Conservation (phyloP, 2,113 vertebrate genomes). For the Neolamprologus sp. region DNA sequence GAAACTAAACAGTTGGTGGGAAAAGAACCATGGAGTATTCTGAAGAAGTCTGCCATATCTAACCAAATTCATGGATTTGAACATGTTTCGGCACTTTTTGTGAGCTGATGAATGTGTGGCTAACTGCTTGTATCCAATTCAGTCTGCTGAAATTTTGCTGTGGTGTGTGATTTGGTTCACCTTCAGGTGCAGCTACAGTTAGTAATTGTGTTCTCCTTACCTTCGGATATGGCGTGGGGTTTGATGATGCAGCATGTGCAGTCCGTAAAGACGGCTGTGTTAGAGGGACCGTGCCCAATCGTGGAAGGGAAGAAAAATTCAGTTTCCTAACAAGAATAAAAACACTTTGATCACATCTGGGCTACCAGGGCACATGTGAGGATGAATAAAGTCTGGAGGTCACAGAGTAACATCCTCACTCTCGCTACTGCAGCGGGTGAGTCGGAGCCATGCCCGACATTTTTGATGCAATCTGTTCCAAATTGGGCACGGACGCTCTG, state of each 20-base stretch:
- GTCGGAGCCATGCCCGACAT: constrained; percentile 84
- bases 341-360: not conserved
- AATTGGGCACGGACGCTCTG: constrained; percentile 75
- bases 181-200: not conserved
- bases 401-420: constrained; percentile 69
- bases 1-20: not conserved
- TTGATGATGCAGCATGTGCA: constrained; percentile 91
- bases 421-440: constrained; percentile 83
- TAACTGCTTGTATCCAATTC: not conserved
- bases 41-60: not conserved
- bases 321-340: constrained; percentile 76
- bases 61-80: not conserved
- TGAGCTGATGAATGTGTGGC: not conserved
- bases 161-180: not conserved
- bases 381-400: not conserved
- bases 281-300: constrained; percentile 78
- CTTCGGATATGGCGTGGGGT: constrained; percentile 85
- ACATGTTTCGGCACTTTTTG: not conserved
- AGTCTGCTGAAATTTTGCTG: not conserved
- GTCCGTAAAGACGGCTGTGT: constrained; percentile 78
- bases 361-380: not conserved
- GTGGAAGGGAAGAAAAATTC: constrained; percentile 94
- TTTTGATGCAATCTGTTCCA: constrained; percentile 78
- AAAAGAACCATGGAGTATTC: not conserved
- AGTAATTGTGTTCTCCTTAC: constrained; percentile 45